Percentiles rank a stretch among this genome's conserved stretches.
Conservation (phyloP, 2,113 vertebrate genomes). For the Perccottus glenii region DNA sequence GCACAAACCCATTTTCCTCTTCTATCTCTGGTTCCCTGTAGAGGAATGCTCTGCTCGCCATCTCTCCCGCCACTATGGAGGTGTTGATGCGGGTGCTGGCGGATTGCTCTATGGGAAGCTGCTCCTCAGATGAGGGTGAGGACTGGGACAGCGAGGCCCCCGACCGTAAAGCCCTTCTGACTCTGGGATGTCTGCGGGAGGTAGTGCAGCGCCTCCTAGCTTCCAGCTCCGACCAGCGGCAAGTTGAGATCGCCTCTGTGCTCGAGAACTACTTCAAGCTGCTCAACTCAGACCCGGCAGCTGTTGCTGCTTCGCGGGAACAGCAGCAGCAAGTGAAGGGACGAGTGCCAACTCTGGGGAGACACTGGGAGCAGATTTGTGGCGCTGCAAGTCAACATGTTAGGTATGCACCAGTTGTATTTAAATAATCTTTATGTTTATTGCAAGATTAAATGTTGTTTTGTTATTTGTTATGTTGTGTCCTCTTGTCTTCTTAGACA, state of each 20-base stretch:
- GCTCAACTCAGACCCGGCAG: slow-evolving; percentile 91
- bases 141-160: slow-evolving; percentile 87
- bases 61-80: slow-evolving; percentile 98
- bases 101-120: slow-evolving; percentile 81
- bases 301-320: slow-evolving; percentile 73
- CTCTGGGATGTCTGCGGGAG: slow-evolving; percentile 92
- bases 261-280: slow-evolving; percentile 98
- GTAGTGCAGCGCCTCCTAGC: slow-evolving; percentile 93
- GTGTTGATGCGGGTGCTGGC: slow-evolving; percentile 93
- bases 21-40: slow-evolving; percentile 53
- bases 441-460: no score
- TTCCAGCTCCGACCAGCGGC: slow-evolving; percentile 96
- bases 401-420: slow-evolving; percentile 85
- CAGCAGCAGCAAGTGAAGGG: slow-evolving; percentile 71
- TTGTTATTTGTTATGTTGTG: no score
- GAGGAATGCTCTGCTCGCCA: slow-evolving; percentile 94
- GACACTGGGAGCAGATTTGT: slow-evolving; percentile 92
- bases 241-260: slow-evolving; percentile 93
- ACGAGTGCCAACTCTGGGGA: slow-evolving; percentile 54
- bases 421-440: no score
- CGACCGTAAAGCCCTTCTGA: slow-evolving; percentile 88
- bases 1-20: neutral
- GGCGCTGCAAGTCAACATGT: slow-evolving; percentile 93
- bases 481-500: slow-evolving; percentile 77
- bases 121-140: slow-evolving; percentile 77